Conservation (phyloP, 2,888 invertebrate species). For the Erebia aethiops region DNA sequence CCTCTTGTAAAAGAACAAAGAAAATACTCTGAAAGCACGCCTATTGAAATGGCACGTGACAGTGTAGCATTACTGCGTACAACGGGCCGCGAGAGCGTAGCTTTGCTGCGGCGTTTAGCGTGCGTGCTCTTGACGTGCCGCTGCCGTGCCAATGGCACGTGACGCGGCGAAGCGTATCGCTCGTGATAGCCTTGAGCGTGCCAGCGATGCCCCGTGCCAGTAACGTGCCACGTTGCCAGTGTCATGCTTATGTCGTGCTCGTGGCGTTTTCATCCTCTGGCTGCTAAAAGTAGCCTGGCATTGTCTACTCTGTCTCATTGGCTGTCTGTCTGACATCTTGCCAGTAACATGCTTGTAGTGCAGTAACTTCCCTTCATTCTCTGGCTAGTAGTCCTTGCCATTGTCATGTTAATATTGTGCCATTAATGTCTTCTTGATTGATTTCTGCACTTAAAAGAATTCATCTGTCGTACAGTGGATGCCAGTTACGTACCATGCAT, state of each 20-base stretch:
- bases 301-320: no score
- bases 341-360: neutral
- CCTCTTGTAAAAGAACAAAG: neutral
- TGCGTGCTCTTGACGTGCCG: slow-evolving; percentile 63
- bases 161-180: slow-evolving; percentile 31
- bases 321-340: neutral
- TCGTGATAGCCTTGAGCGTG: slow-evolving; percentile 20
- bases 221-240: slow-evolving; percentile 3
- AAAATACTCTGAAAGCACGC: slow-evolving; percentile 13
- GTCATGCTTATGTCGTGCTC: neutral
- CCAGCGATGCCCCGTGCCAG: slow-evolving; percentile 12
- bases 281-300: slow-evolving; percentile 2
- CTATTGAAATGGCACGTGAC: slow-evolving; percentile 17
- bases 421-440: neutral
- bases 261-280: neutral
- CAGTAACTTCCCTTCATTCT: no score
- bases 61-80: slow-evolving; percentile 16
- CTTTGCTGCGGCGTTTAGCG: slow-evolving; percentile 75
- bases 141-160: slow-evolving; percentile 41
- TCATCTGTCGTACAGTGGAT: neutral
- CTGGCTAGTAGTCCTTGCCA: no score
- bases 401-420: neutral
- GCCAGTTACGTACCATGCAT: neutral
- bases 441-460: neutral
- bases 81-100: slow-evolving; percentile 20